Base-by-base conservation (phyloP, 2,797 vertebrate species). In the Naso thynnoides region DNA sequence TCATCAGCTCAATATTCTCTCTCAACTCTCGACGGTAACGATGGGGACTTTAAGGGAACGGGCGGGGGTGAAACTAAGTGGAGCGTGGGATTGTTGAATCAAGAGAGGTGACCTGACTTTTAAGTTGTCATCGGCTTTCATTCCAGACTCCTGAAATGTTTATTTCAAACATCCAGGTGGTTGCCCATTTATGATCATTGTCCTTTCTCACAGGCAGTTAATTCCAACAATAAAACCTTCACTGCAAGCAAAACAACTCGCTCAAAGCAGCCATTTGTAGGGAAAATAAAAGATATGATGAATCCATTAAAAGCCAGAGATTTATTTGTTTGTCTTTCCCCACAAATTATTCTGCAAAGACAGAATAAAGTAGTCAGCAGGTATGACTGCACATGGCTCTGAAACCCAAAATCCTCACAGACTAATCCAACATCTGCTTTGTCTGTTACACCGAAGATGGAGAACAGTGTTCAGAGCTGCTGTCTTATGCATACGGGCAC, bases 1-100 rank as follows among this genome's bases (percentile, higher is more conserved):
- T 93, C 92, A 91, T 89, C 91, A 24, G 81, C 82, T 75, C 82
- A 4, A 47, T 84, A 52, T 86, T 89, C 82, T 75, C 80, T 41
- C 82, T 78, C 81, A 58, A 23, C 62, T 48, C 82, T 84, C 42
- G 15, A 59, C 63, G 52, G 58, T 84, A 89, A 88, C 74, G 19
- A 79, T 85, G 81, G 75, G 58, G 49, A 62, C 80, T 79, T 78
- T 64, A 56, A 79, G 61, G 60, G 67, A 76, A 73, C 54, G 41
- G 76, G 78, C 55, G 71, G 62, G 74, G 74, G 68, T 33, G 85
- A 52, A 27, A 47, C 52, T 59, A 70, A 89, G 82, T 56, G 73
- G 63, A 78, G 76, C 69, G 79, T 88, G 88, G 84, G 86, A 85
- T 49, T 63, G 70, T 48, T 59, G 64, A 44, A 67, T 77, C 81